Evolutionary conservation across 1,140 invertebrate species (phyloP).

Genomic region (Plodia interpunctella): DNA sequence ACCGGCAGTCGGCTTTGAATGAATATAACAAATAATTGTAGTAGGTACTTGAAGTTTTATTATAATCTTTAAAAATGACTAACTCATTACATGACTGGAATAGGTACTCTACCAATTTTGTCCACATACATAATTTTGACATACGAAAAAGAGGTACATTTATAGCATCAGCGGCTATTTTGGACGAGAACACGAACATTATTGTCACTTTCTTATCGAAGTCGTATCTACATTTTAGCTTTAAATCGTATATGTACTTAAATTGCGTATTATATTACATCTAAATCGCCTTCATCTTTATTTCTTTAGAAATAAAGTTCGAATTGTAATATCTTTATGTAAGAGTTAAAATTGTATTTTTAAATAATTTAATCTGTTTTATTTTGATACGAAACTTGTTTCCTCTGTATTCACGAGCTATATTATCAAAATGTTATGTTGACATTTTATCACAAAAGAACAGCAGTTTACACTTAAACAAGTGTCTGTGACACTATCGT

Average conservation of each 20-base stretch:
- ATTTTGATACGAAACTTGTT: constrained; percentile 37
- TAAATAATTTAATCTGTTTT: constrained; percentile 31
- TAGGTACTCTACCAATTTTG: too few species aligned
- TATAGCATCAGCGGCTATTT: too few species aligned
- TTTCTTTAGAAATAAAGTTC: constrained; percentile 1
- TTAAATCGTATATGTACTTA: constrained; percentile 15
- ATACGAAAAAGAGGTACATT: too few species aligned
- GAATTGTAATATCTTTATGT: neutral
- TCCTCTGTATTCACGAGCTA: constrained; percentile 36
- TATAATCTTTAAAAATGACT: too few species aligned
- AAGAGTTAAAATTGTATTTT: constrained; percentile 13
- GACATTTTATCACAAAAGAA: constrained; percentile 66
- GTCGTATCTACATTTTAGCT: constrained; percentile 18
- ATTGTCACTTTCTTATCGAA: constrained; percentile 10
- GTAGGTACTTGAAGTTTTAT: too few species aligned
- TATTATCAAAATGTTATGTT: constrained; percentile 72
- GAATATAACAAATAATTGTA: too few species aligned
- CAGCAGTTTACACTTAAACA: constrained; percentile 74
- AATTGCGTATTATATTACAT: neutral
- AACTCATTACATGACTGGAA: too few species aligned
- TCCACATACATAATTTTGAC: too few species aligned
- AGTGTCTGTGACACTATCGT: constrained; percentile 51
- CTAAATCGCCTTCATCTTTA: neutral
- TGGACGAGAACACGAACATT: neutral
- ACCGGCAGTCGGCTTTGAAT: too few species aligned